Conservation (phyloP, 2,113 vertebrate species). For the Archilochus colubris region DNA sequence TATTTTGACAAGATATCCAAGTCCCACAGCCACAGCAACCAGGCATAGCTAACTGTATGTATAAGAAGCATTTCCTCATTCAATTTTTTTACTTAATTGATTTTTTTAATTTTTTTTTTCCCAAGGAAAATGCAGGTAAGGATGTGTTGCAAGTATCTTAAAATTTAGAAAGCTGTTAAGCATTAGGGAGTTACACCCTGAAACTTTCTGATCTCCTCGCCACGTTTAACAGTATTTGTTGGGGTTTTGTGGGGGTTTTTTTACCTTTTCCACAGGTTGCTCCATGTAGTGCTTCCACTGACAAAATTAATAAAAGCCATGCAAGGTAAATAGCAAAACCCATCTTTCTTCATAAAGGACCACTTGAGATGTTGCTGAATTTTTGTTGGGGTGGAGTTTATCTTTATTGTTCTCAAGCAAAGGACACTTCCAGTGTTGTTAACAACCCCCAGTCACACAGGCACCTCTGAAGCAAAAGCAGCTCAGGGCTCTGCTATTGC, state of each 20-base stretch:
- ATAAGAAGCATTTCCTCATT: rapidly evolving
- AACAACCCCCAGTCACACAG: neutral
- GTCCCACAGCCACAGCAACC: neutral
- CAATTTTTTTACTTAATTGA: neutral
- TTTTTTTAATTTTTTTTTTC: neutral
- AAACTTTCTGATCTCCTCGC: neutral
- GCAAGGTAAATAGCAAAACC: neutral
- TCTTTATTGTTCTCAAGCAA: neutral
- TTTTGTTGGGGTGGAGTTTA: neutral
- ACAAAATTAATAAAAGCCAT: neutral
- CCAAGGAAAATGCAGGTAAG: neutral
- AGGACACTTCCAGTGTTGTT: neutral
- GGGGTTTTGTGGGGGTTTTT: no score
- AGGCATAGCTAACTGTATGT: neutral
- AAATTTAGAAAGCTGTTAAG: neutral
- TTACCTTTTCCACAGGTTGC: neutral
- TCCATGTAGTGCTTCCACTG: neutral
- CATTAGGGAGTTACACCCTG: neutral
- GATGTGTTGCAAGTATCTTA: neutral
- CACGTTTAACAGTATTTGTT: rapidly evolving
- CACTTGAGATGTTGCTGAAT: neutral
- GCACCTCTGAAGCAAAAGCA: neutral
- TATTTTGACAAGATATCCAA: neutral
- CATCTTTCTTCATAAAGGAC: neutral
- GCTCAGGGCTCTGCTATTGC: neutral